Evolutionary conservation across 2,797 vertebrate species (phyloP).

Genomic region (Rhinichthys osculus): DNA sequence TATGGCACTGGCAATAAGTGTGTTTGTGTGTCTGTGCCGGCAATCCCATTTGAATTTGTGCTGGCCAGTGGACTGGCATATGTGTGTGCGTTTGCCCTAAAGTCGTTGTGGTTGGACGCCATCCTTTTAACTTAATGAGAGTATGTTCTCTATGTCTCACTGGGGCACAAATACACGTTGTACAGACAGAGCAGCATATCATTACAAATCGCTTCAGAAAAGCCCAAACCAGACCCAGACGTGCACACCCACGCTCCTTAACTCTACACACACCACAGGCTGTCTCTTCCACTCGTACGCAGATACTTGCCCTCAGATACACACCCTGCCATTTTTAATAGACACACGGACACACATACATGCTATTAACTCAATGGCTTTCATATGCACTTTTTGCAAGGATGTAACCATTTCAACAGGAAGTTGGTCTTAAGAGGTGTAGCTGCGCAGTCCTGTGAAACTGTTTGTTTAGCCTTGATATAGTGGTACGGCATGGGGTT

Average conservation of each 20-base stretch:
- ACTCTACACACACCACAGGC: slow-evolving; percentile 52
- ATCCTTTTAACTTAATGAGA: slow-evolving; percentile 78
- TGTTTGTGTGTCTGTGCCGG: slow-evolving; percentile 40
- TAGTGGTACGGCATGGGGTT: neutral
- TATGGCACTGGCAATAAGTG: slow-evolving; percentile 39
- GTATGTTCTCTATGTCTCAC: slow-evolving; percentile 75
- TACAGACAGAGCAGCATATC: slow-evolving; percentile 71
- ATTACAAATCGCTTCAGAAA: slow-evolving; percentile 78
- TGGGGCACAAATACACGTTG: slow-evolving; percentile 76
- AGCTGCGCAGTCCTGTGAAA: neutral
- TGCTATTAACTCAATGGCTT: slow-evolving; percentile 47
- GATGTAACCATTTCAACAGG: neutral
- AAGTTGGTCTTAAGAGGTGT: neutral
- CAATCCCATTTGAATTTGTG: slow-evolving; percentile 40
- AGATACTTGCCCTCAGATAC: slow-evolving; percentile 39
- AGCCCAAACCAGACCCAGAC: slow-evolving; percentile 66
- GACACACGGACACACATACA: slow-evolving; percentile 43
- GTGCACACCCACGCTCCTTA: slow-evolving; percentile 52
- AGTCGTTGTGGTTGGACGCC: slow-evolving; percentile 69
- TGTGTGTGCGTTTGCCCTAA: slow-evolving; percentile 56
- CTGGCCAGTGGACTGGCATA: slow-evolving; percentile 30
- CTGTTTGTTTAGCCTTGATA: neutral
- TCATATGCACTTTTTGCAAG: slow-evolving; percentile 36
- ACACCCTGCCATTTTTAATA: slow-evolving; percentile 58
- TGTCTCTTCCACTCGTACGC: slow-evolving; percentile 21